Base-by-base conservation (phyloP, 2,113 vertebrate species). In the Ciconia maguari region DNA sequence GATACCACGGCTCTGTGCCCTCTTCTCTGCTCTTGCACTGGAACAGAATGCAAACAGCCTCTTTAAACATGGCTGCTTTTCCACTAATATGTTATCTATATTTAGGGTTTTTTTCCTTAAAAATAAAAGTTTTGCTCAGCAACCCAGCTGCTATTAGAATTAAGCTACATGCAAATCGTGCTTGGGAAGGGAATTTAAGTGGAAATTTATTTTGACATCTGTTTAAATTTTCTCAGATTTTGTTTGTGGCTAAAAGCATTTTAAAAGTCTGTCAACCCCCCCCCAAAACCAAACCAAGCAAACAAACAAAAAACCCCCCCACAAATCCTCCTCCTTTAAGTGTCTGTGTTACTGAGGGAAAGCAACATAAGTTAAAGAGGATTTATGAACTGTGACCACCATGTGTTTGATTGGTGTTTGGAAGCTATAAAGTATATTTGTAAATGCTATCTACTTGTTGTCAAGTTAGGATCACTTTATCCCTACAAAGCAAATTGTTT, bases 181-280 rank as follows among this genome's bases (percentile, higher is more conserved):
- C 75, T 83, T 90, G 16, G 38, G 58, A 90, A 85, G 36, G 27
- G 29, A 96, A 66, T 94, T 90, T 75, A 79, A 75, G 66, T 76
- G 9, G 38, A 94, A 94, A 91, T 92, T 83, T 88, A 78, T 95
- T 97, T 96, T 97, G 81, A 96, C 71, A 84, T 86, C 74, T 96
- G 81, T 89, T 92, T 79, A 93, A 89, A 90, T 92, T 83, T 83
- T 89, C 55, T 91, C 16, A 14, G 46, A 66, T 87, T 91, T 92
- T 94, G 66, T 92, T 93, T 96, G 49, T 2, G 1, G 36, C 61
- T 92, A 85, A 79, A 93, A 94, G 13, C 41, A 42, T 83, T 95
- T 95, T 58, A 34, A 65, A 92, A 80, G 25, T 87, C 76, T 83
- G 51, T 48, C 24, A n/a, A 10, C 36, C 36, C 36, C 36, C 36